A percentile compares a stretch with the other conserved stretches of the same genome.
These are phyloP conservation scores for Pithys albifrons DNA, from an alignment of 2,113 vertebrate genomes.

Conservation along the genomic window DNA sequence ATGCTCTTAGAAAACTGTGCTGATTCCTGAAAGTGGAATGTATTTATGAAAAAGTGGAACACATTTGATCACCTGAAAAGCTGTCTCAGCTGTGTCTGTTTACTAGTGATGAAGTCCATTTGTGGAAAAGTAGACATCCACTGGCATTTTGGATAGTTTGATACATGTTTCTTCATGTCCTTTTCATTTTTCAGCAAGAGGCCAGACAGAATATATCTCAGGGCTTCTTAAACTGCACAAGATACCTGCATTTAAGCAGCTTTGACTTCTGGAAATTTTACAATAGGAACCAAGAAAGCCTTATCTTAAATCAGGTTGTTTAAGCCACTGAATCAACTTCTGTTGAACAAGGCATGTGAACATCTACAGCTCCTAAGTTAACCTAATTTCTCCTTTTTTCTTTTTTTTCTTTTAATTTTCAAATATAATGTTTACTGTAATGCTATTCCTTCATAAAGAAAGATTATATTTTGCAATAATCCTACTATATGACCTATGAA, in stretches of 20 bases:
- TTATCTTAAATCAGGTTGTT: background rate
- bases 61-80: background rate
- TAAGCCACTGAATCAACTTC: background rate
- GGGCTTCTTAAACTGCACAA: background rate
- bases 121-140: background rate
- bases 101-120: background rate
- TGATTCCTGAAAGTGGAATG: background rate
- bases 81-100: background rate
- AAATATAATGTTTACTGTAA: background rate
- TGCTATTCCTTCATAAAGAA: background rate
- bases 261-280: background rate
- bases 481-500: background rate
- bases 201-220: background rate
- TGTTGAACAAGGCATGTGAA: background rate
- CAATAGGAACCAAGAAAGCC: background rate
- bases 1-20: background rate
- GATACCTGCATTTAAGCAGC: background rate
- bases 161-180: background rate
- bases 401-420: background rate
- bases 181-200: background rate
- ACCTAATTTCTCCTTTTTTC: fast-evolving
- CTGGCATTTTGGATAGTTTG: background rate
- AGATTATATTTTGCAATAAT: background rate
- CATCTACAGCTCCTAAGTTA: background rate
- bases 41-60: background rate